Percentiles rank a stretch among this genome's conserved stretches.
phyloP scores from a whole-genome alignment of 2,888 invertebrate species.

The Chaetoderma sp. region DNA sequence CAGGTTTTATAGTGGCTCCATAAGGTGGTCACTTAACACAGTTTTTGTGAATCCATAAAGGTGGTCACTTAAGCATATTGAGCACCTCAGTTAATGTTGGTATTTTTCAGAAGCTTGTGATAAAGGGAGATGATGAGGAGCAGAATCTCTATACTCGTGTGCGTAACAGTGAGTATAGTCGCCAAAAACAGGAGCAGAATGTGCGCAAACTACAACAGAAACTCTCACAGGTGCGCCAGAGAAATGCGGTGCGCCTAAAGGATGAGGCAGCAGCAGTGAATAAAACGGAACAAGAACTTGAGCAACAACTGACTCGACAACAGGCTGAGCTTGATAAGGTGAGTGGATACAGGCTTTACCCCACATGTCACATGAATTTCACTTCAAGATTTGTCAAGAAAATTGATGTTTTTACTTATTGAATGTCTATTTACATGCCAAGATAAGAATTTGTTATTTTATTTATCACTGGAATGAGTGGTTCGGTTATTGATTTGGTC shows the following conservation, averaged over 20 bases:
- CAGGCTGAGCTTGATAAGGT: constrained; percentile 66
- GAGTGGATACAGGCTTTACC: too few relatives aligned
- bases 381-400: not conserved
- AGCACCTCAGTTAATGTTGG: too few relatives aligned
- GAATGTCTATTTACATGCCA: too few relatives aligned
- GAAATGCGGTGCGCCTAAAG: constrained; percentile 56
- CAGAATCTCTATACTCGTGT: constrained; percentile 59
- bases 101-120: constrained; percentile 61
- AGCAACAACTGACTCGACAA: constrained; percentile 58
- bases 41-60: too few relatives aligned
- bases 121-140: constrained; percentile 62
- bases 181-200: constrained; percentile 65
- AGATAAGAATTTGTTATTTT: too few relatives aligned
- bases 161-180: constrained; percentile 60
- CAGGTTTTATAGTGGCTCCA: too few relatives aligned
- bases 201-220: constrained; percentile 55
- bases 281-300: constrained; percentile 53
- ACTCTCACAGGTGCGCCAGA: constrained; percentile 51
- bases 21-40: too few relatives aligned
- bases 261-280: constrained; percentile 49
- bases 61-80: too few relatives aligned
- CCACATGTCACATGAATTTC: not conserved
- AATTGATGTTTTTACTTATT: too few relatives aligned
- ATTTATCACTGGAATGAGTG: too few relatives aligned
- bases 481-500: too few relatives aligned